A percentile compares a stretch with the other conserved stretches of the same genome.
These are phyloP conservation scores for Ormyrus nitidulus DNA, from an alignment of 2,888 invertebrate species.

Conservation along the genomic window DNA sequence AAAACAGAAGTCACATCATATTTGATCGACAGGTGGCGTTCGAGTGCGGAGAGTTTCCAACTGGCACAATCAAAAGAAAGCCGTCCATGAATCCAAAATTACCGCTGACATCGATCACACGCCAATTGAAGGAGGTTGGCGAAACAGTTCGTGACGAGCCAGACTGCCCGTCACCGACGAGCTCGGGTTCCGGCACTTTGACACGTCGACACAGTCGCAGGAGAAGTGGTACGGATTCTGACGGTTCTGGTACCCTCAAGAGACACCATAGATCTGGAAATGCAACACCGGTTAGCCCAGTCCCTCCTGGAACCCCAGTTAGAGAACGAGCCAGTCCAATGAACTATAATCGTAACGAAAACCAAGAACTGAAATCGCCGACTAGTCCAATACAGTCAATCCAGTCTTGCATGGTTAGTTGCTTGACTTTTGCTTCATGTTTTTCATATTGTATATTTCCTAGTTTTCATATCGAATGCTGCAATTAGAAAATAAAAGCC, in stretches of 20 bases:
- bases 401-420: slow-evolving; percentile 67
- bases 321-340: slow-evolving; percentile 76
- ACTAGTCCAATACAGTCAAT: slow-evolving; percentile 69
- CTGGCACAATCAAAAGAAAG: slow-evolving; percentile 92
- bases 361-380: slow-evolving; percentile 70
- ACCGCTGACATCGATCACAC: slow-evolving; percentile 92
- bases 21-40: slow-evolving; percentile 68
- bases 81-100: slow-evolving; percentile 95
- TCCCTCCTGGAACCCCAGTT: slow-evolving; percentile 76
- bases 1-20: no score
- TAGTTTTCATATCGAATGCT: no score
- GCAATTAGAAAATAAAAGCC: no score
- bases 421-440: not conserved
- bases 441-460: no score
- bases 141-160: slow-evolving; percentile 81
- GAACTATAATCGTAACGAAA: slow-evolving; percentile 69
- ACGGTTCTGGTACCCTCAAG: slow-evolving; percentile 73
- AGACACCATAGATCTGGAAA: slow-evolving; percentile 76
- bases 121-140: slow-evolving; percentile 92
- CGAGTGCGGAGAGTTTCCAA: slow-evolving; percentile 74
- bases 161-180: slow-evolving; percentile 75
- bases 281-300: slow-evolving; percentile 75
- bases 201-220: slow-evolving; percentile 80
- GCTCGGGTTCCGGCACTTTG: slow-evolving; percentile 76
- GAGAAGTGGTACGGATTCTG: slow-evolving; percentile 76